Evolutionary conservation across 2,113 vertebrate genomes (phyloP), one percentile per base, ranked within the genome.

Genomic region (Addax nasomaculatus): DNA sequence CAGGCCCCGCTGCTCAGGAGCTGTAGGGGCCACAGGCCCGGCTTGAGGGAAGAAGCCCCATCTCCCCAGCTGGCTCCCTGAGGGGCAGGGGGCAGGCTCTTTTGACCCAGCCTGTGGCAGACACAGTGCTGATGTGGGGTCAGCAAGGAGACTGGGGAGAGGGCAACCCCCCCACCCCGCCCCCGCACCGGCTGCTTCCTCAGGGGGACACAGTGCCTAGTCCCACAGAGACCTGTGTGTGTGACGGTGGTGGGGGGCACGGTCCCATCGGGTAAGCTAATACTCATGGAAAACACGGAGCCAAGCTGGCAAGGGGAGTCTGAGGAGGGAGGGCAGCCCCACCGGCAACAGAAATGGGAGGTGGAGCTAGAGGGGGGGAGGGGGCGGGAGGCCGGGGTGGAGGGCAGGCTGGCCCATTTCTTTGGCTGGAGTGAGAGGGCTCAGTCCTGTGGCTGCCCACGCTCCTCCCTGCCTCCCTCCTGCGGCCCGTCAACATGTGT

Each of bases 391-490:
- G 93, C 36, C 33, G 14, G 87, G 95, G 87, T 33, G 89, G 98
- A 98, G 96, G 95, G 98, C 92, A 95, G 98, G 98, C 97, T 90
- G 97, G 98, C 97, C 98, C 97, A 78, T 98, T 99, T 99, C 99
- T 99, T 99, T 99, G 99, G 99, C 99, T 99, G 99, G 98, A 98
- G 55, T 98, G 98, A 98, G 98, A 98, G 98, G 99, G 98, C 98
- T 85, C 97, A 98, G 98, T 99, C 98, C 98, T 95, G 98, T 98
- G 98, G 92, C 5, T 88, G 97, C 98, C 98, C 98, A 67, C 93
- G 97, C 98, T 98, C 98, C 98, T 97, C 88, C 97, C 94, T 11
- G 12, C 97, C 97, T 97, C 97, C 97, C 97, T 98, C 97, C 98
- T 95, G 87, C 95, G 51, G 96, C 98, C 98, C 92, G 93, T 96